Percentiles rank a stretch among this genome's conserved stretches.
Conservation (phyloP, 2,888 invertebrate species). For the Schizotus pectinicornis region DNA sequence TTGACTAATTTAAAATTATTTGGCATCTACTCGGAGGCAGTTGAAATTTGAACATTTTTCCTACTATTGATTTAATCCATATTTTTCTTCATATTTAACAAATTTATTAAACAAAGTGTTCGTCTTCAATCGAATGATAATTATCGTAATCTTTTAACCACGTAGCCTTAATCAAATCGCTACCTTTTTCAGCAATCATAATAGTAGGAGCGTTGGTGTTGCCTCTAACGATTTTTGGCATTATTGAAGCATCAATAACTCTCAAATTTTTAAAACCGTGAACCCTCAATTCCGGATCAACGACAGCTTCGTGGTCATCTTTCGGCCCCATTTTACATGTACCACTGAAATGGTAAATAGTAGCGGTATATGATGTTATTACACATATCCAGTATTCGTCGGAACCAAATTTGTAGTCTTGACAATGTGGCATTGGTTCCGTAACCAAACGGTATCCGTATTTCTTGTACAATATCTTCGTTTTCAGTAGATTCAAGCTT, state of each 20-base stretch:
- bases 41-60: slow-evolving; percentile 5
- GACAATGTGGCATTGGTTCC: slow-evolving; percentile 66
- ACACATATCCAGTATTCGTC: slow-evolving; percentile 73
- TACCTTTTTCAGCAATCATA: slow-evolving; percentile 58
- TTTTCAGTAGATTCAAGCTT: slow-evolving; percentile 65
- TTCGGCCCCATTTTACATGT: slow-evolving; percentile 75
- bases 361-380: slow-evolving; percentile 69
- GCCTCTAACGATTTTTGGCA: slow-evolving; percentile 65
- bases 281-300: slow-evolving; percentile 68
- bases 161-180: slow-evolving; percentile 52
- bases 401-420: slow-evolving; percentile 63
- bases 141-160: slow-evolving; percentile 34
- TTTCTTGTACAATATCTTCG: slow-evolving; percentile 64
- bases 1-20: too few species aligned
- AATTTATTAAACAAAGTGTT: not conserved
- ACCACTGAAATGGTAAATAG: slow-evolving; percentile 73
- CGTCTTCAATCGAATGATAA: not conserved
- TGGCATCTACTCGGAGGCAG: too few species aligned
- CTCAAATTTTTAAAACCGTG: slow-evolving; percentile 68
- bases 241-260: slow-evolving; percentile 72
- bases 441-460: slow-evolving; percentile 65
- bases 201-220: slow-evolving; percentile 58
- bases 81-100: slow-evolving; percentile 7
- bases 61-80: slow-evolving; percentile 10
- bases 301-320: slow-evolving; percentile 68